Evolutionary conservation across 2,888 invertebrate genomes (phyloP), one percentile per base, ranked within the genome.

Genomic region (Lycaena phlaeas): DNA sequence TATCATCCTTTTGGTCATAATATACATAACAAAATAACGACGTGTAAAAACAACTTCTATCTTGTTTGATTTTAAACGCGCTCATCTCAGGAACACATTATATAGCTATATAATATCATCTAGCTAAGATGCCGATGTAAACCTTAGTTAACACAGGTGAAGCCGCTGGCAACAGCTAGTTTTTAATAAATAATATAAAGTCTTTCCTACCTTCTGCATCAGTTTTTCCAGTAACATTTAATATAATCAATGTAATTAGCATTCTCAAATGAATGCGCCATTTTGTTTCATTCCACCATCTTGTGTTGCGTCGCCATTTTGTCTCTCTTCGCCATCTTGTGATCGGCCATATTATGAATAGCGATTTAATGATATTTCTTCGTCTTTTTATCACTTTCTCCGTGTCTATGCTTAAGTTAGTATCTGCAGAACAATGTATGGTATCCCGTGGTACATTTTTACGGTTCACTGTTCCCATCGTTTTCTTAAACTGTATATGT

Each of bases 381-480:
- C 11, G 39, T 11, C 10, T 22, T 22, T 28, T 15, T 29, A 15
- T 45, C 17, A 25, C 18, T 12, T 30, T 17, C 17, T 41, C 29
- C 15, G 14, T 40, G 6, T 31, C 14, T 12, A 17, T 28, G 11
- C 9, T 14, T 43, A 43, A 48, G 54, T 46, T 48, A 38, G 31
- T 48, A 14, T 46, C 40, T 61, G 45, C 43, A 45, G 56, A 36
- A 17, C 42, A 28, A 26, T 50, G 41, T 45, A 42, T 45, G 41
- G 46, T 42, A 49, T 44, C 50, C 52, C 55, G 59, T 58, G 46
- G 50, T 50, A 49, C 57, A 56, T 59, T 50, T 47, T 17, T 12
- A 17, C 22, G 39, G 29, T 61, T 77, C 78, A 79, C 79, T 75
- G 68, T 51, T 63, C 72, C 70, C 82, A 82, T 82, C 61, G 64